Percentiles rank a stretch among this genome's conserved stretches.
Evolutionary conservation across 2,113 vertebrate species (phyloP).

Genomic region (Oceanites oceanicus): DNA sequence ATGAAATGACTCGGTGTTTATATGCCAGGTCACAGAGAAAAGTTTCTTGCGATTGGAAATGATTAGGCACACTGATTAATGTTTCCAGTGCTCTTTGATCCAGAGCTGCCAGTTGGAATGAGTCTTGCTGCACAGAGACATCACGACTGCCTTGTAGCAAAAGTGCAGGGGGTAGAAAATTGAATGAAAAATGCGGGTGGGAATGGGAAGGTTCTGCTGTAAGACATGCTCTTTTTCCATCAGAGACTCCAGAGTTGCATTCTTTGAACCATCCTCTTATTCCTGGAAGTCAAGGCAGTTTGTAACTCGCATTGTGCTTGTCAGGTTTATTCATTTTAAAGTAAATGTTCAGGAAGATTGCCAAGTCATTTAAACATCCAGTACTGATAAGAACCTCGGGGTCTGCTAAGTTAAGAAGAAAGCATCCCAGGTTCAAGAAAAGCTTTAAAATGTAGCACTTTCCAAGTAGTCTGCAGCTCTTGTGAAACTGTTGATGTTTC

Average conservation of each 20-base stretch:
- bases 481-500: neutral
- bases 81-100: conserved; percentile 60
- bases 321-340: neutral
- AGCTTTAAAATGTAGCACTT: neutral
- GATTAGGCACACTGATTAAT: conserved; percentile 55
- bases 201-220: neutral
- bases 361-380: neutral
- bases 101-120: conserved; percentile 52
- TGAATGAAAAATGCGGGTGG: neutral
- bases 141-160: neutral
- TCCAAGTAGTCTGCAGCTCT: neutral
- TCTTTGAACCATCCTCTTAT: neutral
- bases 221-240: neutral
- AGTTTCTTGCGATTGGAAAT: conserved; percentile 34
- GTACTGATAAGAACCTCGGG: neutral
- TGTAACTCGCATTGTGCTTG: neutral
- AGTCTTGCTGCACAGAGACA: conserved; percentile 1
- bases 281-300: conserved; percentile 25
- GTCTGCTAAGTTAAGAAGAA: neutral
- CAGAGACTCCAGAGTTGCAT: neutral
- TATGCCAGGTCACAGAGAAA: conserved; percentile 45
- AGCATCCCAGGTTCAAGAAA: neutral
- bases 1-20: conserved; percentile 40
- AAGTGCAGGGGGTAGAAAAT: conserved; percentile 6
- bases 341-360: neutral